Evolutionary conservation across 2,797 vertebrate species (phyloP), one percentile per base, ranked within the genome.

Genomic region (Knipowitschia caucasica): DNA sequence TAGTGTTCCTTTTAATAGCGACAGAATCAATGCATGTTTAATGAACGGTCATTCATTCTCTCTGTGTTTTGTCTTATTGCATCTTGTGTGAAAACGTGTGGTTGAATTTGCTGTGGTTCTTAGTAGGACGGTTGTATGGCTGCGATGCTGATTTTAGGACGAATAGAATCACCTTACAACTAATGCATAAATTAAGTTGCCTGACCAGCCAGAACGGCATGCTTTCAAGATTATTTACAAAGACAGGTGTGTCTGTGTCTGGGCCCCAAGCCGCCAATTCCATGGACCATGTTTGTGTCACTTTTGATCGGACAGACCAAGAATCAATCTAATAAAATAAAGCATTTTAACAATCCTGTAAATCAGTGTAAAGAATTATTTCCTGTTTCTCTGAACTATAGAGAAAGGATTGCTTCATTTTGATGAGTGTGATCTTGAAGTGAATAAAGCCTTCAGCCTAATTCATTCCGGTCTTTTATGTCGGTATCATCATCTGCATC

Each of bases 31-130:
- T 80, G 59, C 18, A 69, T 75, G 64, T 79, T 67, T 75, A 65
- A 80, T 66, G 58, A 72, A 61, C 21, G 71, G 73, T 71, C 66
- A 69, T 71, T 79, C 62, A 39, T 43, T 68, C 42, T 50, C 31
- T 64, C 52, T 35, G 34, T 36, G 57, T 66, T 75, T 50, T 64
- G 61, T 51, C 47, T 57, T 60, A 40, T 58, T 52, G 59, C 54
- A 36, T 57, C 34, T 39, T 6, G 51, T 53, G 49, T 60, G 50
- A 26, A 35, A 34, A 27, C 57, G 59, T 36, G 46, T 51, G 44
- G 50, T 53, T 24, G 43, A 64, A 63, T 30, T 9, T 4, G 17
- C 26, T 20, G 25, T 46, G 44, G 7, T 10, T 14, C 1, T 44
- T 15, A 12, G 8, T 14, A 8, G 9, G 8, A 6, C 23, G 21